Conservation (phyloP, 2,888 invertebrate genomes). For the Harpalus rubripes region DNA sequence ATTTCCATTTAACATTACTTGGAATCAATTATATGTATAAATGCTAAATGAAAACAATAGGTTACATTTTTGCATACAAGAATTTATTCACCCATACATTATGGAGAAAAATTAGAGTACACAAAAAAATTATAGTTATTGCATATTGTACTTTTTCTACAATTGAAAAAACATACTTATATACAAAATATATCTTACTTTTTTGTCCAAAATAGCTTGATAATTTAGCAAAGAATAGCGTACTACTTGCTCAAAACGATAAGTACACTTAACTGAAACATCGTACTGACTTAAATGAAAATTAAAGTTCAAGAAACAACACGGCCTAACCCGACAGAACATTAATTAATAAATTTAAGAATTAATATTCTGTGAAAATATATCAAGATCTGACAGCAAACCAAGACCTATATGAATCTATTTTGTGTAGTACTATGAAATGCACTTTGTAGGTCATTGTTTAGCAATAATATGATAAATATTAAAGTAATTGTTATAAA, state of each 20-base stretch:
- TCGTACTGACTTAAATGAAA: constrained; percentile 46
- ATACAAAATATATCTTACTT: constrained; percentile 35
- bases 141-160: constrained; percentile 6
- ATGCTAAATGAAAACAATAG: constrained; percentile 59
- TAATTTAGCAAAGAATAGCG: constrained; percentile 34
- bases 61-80: constrained; percentile 53
- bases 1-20: constrained; percentile 11
- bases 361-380: constrained; percentile 55
- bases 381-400: constrained; percentile 57
- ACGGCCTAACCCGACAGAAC: constrained; percentile 40
- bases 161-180: constrained; percentile 30
- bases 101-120: constrained; percentile 20
- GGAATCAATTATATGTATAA: constrained; percentile 28
- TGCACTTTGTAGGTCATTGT: neutral
- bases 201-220: constrained; percentile 34
- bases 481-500: constrained; percentile 29
- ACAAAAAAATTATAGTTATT: constrained; percentile 15
- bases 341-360: constrained; percentile 64
- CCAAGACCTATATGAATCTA: constrained; percentile 43
- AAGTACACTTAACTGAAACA: constrained; percentile 30
- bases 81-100: constrained; percentile 37
- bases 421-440: constrained; percentile 11
- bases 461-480: neutral
- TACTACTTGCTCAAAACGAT: neutral
- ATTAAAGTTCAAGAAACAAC: constrained; percentile 57